Evolutionary conservation across 1,140 invertebrate genomes (phyloP), one percentile per base, ranked within the genome.

Genomic region (Amphibalanus amphitrite): DNA sequence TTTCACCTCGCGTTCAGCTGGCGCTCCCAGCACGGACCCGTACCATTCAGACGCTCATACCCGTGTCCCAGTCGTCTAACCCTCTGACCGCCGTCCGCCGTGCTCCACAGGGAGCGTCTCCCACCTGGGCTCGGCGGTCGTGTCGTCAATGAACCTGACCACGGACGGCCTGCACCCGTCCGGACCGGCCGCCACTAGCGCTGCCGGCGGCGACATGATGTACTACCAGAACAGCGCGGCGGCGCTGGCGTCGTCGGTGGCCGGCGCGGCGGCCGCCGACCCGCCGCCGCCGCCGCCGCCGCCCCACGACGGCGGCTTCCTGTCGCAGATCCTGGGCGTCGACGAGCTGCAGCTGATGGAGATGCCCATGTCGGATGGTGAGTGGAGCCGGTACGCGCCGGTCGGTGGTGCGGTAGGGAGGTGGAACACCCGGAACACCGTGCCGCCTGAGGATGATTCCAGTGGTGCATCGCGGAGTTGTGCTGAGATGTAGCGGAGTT

Each of bases 331-430:
- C 75, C 83, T 93, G 47, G 91, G 90, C 76, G 91, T 93, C 75
- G 91, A 93, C 76, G 90, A 92, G 78, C 80, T 93, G 29, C 90
- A 91, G 75, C 81, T 92, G 29, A 91, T 93, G 90, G 90, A 93
- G 75, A 91, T 92, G 89, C 89, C 89, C 67, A 86, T 91, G 83
- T 90, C 87, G 77, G 90, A 93, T 80, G 89, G 91, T 92, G 80
- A 84, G 86, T 38, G 4, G 33, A 38, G n/a, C n/a, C n/a, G n/a
- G 38, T 38, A 6, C 6, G 38, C 38, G 38, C 6, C 38, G 38
- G 38, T 38, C 38, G 38, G 38, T 17, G 17, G 38, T 17, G 6
- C 6, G 38, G 6, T 38, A n/a, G n/a, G n/a, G n/a, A n/a, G n/a
- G n/a, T n/a, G n/a, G n/a, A n/a, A n/a, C n/a, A n/a, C n/a, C n/a